phyloP scores from a whole-genome alignment of 2,888 invertebrate species.

The Parnassius apollo region DNA sequence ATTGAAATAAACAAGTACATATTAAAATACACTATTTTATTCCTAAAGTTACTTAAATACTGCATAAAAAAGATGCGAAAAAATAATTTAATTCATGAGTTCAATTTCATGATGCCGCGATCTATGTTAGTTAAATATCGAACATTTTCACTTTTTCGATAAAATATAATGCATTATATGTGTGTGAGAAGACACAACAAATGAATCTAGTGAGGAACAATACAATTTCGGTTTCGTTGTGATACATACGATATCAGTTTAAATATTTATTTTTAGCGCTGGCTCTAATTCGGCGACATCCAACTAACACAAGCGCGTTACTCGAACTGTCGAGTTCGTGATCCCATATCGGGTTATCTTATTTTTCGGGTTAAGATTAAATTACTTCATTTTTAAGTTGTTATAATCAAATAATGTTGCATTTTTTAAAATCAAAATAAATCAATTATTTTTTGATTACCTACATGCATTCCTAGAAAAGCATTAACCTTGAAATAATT shows the following conservation, averaged over 20 bases:
- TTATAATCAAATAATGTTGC: no score
- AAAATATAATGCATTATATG: neutral
- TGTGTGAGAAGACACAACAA: constrained; percentile 8
- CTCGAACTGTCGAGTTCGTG: constrained; percentile 15
- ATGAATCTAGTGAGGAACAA: constrained; percentile 24
- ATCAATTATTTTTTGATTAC: no score
- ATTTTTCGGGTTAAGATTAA: constrained; percentile 6
- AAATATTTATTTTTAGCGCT: constrained; percentile 29
- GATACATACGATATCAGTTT: constrained; percentile 19
- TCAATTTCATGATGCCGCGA: no score
- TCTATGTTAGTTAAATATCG: neutral
- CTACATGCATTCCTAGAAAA: constrained; percentile 1
- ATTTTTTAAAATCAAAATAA: no score
- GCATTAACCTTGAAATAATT: constrained; percentile 2
- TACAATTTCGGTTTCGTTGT: constrained; percentile 26
- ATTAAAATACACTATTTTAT: no score
- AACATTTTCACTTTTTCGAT: neutral
- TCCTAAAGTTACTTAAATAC: no score
- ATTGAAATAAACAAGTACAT: no score
- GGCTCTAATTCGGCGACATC: constrained; percentile 28
- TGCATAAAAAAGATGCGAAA: no score
- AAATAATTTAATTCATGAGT: no score
- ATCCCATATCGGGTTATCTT: constrained; percentile 23
- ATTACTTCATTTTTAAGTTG: constrained; percentile 6
- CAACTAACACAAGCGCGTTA: constrained; percentile 25